Percentiles rank a stretch among this genome's conserved stretches.
These are phyloP conservation scores for Julus scanicus DNA, from an alignment of 2,888 invertebrate genomes.

Conservation along the genomic window DNA sequence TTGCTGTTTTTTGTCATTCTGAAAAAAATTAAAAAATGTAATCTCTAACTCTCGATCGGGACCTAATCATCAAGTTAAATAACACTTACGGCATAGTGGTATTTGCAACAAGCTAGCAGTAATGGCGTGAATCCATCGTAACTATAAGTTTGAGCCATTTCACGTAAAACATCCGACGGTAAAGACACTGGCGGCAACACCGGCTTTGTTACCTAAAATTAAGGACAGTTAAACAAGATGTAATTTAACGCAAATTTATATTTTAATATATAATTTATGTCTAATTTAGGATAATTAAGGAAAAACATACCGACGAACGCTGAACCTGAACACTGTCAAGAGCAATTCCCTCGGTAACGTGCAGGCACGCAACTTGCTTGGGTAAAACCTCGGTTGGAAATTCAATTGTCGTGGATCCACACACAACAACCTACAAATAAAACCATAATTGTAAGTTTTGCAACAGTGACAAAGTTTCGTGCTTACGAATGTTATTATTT, in stretches of 20 bases:
- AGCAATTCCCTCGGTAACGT: constrained; percentile 56
- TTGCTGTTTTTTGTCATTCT: constrained; percentile 58
- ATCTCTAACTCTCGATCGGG: not conserved
- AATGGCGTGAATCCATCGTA: constrained; percentile 65
- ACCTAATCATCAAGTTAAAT: not conserved
- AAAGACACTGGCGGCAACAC: constrained; percentile 54
- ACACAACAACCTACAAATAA: constrained; percentile 54
- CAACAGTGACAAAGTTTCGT: not conserved
- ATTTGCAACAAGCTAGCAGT: constrained; percentile 63
- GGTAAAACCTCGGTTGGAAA: constrained; percentile 55
- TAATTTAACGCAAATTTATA: not conserved
- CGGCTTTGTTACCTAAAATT: constrained; percentile 53
- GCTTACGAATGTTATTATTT: too few relatives aligned
- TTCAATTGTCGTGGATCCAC: constrained; percentile 53
- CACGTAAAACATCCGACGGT: constrained; percentile 61
- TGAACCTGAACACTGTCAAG: constrained; percentile 56
- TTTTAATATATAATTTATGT: not conserved
- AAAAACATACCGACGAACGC: constrained; percentile 51
- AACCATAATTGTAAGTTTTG: not conserved
- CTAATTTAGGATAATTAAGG: not conserved
- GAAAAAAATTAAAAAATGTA: constrained; percentile 46
- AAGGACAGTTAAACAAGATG: not conserved
- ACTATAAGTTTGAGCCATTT: constrained; percentile 64
- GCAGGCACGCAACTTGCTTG: constrained; percentile 55
- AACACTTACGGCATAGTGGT: constrained; percentile 58